Conservation (phyloP, 2,113 vertebrate species). For the Heterocephalus glaber region DNA sequence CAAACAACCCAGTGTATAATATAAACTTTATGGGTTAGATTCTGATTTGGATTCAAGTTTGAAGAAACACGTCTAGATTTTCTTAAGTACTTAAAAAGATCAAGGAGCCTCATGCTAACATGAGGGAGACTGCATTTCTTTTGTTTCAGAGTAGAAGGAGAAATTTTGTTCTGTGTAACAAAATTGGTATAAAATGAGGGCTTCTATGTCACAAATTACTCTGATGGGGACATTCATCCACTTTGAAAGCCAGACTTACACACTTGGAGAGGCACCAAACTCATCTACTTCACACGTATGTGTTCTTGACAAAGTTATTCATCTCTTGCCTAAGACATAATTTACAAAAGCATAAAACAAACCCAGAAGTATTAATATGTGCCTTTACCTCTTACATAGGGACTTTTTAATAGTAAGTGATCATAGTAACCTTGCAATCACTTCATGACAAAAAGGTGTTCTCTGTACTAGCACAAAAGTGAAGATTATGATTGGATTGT, state of each 20-base stretch:
- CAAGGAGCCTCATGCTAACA: not conserved
- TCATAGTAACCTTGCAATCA: not conserved
- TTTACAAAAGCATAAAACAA: not conserved
- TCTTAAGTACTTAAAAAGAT: not conserved
- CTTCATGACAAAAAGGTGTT: not conserved
- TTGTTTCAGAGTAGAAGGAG: not conserved
- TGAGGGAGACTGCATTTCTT: not conserved
- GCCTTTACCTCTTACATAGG: not conserved
- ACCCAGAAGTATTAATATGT: not conserved
- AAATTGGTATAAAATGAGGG: not conserved
- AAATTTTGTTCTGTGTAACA: not conserved
- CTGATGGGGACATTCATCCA: not conserved
- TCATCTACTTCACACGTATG: not conserved
- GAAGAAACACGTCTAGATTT: not conserved
- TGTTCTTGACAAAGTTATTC: not conserved
- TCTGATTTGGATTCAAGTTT: not conserved
- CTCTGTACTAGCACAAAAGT: not conserved
- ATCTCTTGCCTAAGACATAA: not conserved
- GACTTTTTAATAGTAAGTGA: not conserved
- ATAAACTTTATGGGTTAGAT: not conserved
- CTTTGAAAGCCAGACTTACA: not conserved
- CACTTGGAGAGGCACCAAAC: not conserved
- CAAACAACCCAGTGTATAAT: not conserved
- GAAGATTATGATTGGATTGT: not conserved
- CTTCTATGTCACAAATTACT: not conserved